Percentiles rank a stretch among this genome's conserved stretches.
Evolutionary conservation across 1,140 invertebrate genomes (phyloP).

Genomic region (Argopecten irradians): DNA sequence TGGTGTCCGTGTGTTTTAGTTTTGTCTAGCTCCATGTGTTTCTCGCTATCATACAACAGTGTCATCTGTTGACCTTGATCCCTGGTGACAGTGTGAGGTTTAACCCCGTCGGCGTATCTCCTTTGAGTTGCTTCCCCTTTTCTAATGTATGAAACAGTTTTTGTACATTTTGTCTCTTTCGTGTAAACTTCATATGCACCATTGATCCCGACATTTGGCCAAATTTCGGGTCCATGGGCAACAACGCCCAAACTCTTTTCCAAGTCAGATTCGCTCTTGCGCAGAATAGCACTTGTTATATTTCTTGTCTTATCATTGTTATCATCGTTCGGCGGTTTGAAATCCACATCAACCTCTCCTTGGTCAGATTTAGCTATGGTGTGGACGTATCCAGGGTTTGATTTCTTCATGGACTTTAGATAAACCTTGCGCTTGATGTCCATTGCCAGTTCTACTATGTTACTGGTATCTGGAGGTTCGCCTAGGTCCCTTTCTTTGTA

Average conservation of each 20-base stretch:
- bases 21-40: background rate
- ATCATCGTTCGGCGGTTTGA: background rate
- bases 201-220: background rate
- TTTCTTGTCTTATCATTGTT: background rate
- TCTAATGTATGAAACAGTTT: background rate
- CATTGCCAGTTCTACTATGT: background rate
- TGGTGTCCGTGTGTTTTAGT: background rate
- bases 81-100: background rate
- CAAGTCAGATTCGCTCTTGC: background rate
- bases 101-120: no score
- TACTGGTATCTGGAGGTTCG: background rate
- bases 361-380: background rate
- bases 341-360: background rate
- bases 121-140: background rate
- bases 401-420: background rate
- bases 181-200: background rate
- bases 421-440: background rate
- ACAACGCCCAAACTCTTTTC: background rate
- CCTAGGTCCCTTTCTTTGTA: background rate
- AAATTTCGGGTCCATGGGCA: background rate
- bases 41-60: background rate
- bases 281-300: background rate
- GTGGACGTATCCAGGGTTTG: background rate
- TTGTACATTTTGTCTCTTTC: background rate
- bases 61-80: background rate